These are phyloP conservation scores for Seriola quinqueradiata DNA, from an alignment of 2,113 vertebrate genomes.

Conservation along the genomic window DNA sequence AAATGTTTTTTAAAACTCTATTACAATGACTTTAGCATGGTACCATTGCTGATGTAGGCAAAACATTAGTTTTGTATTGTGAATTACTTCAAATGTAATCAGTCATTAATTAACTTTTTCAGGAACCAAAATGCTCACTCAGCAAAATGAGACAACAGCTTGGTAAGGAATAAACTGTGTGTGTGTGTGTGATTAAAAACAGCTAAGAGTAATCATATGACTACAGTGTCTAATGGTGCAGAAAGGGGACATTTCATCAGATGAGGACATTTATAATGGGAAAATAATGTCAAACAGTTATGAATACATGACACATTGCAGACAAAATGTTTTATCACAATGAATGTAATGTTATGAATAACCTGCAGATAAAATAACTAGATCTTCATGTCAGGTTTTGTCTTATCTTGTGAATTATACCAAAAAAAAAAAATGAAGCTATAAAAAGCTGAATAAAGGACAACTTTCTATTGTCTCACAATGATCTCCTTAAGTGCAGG, in stretches of 20 bases:
- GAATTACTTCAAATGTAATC: background rate
- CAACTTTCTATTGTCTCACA: background rate
- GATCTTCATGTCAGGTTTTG: background rate
- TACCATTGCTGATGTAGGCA: background rate
- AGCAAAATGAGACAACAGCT: constrained; percentile 88
- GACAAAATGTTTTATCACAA: background rate
- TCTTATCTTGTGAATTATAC: background rate
- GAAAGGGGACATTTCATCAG: too few relatives aligned
- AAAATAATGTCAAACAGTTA: background rate
- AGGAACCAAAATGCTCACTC: constrained; percentile 87
- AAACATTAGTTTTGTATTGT: background rate
- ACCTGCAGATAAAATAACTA: background rate
- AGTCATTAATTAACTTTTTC: background rate
- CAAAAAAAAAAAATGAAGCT: background rate
- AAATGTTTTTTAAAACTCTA: background rate
- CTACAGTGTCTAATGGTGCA: background rate
- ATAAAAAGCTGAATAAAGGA: background rate
- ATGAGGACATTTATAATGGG: background rate
- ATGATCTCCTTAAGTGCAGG: constrained; percentile 7
- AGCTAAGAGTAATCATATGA: background rate
- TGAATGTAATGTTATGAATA: background rate
- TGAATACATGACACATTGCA: background rate
- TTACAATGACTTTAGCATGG: background rate
- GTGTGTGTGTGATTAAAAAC: background rate
- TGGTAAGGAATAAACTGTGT: constrained; percentile 77